Conservation (phyloP, 2,113 vertebrate species). For the Archilochus colubris region DNA sequence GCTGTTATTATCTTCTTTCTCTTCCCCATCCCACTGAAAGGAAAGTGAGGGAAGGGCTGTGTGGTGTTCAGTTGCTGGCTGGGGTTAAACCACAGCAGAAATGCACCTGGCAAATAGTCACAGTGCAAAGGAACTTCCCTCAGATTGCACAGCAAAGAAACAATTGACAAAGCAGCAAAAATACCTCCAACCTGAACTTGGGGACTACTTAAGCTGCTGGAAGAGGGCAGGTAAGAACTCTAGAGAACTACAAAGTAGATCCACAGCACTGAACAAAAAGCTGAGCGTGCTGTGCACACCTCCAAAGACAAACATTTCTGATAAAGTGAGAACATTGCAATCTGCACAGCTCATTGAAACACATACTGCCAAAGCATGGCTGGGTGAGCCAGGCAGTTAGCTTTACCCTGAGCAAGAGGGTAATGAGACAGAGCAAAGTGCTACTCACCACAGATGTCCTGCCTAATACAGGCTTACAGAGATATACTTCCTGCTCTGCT, state of each 20-base stretch:
- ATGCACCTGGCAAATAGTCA: background rate
- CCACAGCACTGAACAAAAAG: background rate
- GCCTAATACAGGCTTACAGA: background rate
- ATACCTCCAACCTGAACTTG: background rate
- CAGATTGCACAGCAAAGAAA: background rate
- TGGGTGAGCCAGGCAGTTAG: background rate
- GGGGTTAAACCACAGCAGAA: too few relatives aligned
- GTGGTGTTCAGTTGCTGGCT: too few relatives aligned
- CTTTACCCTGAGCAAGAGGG: background rate
- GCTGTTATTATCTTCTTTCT: too few relatives aligned
- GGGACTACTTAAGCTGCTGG: background rate
- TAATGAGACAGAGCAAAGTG: background rate
- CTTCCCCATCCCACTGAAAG: too few relatives aligned
- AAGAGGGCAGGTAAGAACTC: background rate
- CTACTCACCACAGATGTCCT: background rate
- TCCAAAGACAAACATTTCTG: background rate
- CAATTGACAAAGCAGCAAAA: background rate
- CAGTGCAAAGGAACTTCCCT: background rate
- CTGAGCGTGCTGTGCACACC: background rate
- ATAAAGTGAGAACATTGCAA: background rate
- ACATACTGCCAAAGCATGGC: background rate
- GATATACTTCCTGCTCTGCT: background rate
- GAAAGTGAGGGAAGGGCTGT: too few relatives aligned
- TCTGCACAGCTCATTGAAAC: background rate
- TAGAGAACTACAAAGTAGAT: background rate